Conservation (phyloP, 2,888 invertebrate genomes). For the Arctia plantaginis region DNA sequence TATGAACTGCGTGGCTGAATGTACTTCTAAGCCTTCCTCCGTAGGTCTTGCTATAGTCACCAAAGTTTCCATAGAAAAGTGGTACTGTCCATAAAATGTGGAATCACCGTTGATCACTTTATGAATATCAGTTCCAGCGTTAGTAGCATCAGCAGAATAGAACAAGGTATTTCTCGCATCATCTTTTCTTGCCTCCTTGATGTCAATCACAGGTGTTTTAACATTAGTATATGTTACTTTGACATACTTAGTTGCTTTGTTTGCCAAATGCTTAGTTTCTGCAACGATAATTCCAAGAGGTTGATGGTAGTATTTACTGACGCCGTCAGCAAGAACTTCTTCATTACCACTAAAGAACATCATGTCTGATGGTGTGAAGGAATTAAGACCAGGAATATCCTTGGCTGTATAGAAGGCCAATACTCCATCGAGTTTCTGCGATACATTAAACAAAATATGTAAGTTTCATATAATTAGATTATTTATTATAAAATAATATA, state of each 20-base stretch:
- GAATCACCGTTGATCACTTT: constrained; percentile 66
- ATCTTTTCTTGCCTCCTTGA: constrained; percentile 35
- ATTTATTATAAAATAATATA: neutral
- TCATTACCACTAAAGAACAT: constrained; percentile 32
- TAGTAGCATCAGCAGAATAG: constrained; percentile 28
- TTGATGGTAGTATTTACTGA: constrained; percentile 62
- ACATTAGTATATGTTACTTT: constrained; percentile 81
- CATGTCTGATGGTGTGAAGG: constrained; percentile 70
- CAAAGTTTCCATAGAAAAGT: constrained; percentile 91
- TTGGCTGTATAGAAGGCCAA: constrained; percentile 86
- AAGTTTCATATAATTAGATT: neutral
- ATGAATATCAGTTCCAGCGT: constrained; percentile 33
- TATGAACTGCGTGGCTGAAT: constrained; percentile 87
- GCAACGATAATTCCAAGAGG: constrained; percentile 85
- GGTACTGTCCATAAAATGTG: constrained; percentile 87
- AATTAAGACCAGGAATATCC: constrained; percentile 89
- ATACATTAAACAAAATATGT: neutral
- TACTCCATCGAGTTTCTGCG: constrained; percentile 83
- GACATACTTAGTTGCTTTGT: constrained; percentile 84
- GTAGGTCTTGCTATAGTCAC: constrained; percentile 87
- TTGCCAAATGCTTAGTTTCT: constrained; percentile 79
- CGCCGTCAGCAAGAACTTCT: constrained; percentile 70
- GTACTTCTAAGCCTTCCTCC: constrained; percentile 90
- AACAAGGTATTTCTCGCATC: constrained; percentile 23
- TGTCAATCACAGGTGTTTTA: constrained; percentile 33